Conservation (phyloP, 2,888 invertebrate species). For the Cremastinae sp. region DNA sequence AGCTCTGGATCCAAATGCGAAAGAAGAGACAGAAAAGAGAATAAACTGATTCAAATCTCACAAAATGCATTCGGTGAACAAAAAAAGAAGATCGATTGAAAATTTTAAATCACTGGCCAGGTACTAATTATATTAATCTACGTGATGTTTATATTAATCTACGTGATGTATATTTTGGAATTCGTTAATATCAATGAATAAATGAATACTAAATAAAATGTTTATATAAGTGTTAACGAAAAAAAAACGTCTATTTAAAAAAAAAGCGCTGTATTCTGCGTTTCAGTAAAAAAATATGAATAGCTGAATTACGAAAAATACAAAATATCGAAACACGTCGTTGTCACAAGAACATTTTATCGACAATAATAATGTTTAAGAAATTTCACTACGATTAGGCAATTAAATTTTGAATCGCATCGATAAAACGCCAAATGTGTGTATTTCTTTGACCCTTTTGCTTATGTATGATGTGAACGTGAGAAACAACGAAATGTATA, state of each 20-base stretch:
- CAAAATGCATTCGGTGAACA: conserved; percentile 1
- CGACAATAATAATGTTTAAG: conserved; percentile 79
- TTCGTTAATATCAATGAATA: conserved; percentile 28
- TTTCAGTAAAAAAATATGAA: conserved; percentile 54
- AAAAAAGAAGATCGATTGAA: conserved; percentile 8
- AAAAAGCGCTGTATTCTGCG: conserved; percentile 26
- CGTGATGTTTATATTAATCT: conserved; percentile 18
- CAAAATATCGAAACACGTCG: conserved; percentile 60
- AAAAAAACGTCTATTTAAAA: conserved; percentile 40
- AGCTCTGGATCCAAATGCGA: conserved; percentile 13
- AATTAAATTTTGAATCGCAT: conserved; percentile 31
- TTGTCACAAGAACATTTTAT: conserved; percentile 75
- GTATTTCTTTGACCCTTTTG: conserved; percentile 13
- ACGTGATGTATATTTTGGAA: conserved; percentile 22
- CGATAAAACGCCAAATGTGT: conserved; percentile 26
- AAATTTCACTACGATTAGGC: conserved; percentile 72
- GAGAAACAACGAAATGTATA: not conserved
- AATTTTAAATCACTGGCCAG: conserved; percentile 22
- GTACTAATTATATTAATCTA: conserved; percentile 28
- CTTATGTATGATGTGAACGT: not conserved
- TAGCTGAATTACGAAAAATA: conserved; percentile 50
- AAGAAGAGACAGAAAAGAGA: not conserved
- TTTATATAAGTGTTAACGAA: conserved; percentile 3
- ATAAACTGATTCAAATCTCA: conserved; percentile 11
- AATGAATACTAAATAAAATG: not conserved